Conservation (phyloP, 2,113 vertebrate species). For the Phaethornis superciliosus region DNA sequence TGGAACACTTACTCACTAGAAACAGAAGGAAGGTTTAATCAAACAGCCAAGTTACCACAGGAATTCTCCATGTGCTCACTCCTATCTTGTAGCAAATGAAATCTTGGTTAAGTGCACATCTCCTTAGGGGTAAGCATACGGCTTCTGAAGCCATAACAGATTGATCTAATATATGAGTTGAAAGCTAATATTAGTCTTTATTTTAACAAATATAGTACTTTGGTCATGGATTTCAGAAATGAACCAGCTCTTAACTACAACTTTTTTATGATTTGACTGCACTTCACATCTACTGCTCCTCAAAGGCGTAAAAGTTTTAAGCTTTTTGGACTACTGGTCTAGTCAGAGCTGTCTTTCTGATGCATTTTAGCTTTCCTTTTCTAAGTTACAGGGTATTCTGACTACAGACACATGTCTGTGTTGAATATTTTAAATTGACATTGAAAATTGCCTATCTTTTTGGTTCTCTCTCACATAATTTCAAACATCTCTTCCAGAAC, state of each 20-base stretch:
- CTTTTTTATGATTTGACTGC: background rate
- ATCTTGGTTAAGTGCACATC: background rate
- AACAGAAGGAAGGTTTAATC: background rate
- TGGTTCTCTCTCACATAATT: background rate
- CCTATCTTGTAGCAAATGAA: background rate
- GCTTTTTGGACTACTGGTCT: background rate
- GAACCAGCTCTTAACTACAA: background rate
- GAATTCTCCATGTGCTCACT: slow-evolving; percentile 30
- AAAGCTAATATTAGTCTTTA: background rate
- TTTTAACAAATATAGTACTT: background rate
- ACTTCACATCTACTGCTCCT: background rate
- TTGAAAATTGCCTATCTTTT: background rate
- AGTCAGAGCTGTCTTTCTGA: background rate
- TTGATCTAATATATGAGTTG: background rate
- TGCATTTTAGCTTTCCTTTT: background rate
- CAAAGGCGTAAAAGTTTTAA: background rate
- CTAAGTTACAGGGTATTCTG: background rate
- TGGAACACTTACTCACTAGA: background rate
- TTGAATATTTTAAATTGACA: background rate
- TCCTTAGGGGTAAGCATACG: background rate
- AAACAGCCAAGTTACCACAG: background rate
- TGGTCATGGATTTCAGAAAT: background rate
- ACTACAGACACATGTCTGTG: background rate
- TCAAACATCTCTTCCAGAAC: background rate
- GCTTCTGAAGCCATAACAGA: background rate